Percentiles rank a stretch among this genome's conserved stretches.
Evolutionary conservation across 2,797 vertebrate genomes (phyloP).

Genomic region (Kryptolebias ocellatus): DNA sequence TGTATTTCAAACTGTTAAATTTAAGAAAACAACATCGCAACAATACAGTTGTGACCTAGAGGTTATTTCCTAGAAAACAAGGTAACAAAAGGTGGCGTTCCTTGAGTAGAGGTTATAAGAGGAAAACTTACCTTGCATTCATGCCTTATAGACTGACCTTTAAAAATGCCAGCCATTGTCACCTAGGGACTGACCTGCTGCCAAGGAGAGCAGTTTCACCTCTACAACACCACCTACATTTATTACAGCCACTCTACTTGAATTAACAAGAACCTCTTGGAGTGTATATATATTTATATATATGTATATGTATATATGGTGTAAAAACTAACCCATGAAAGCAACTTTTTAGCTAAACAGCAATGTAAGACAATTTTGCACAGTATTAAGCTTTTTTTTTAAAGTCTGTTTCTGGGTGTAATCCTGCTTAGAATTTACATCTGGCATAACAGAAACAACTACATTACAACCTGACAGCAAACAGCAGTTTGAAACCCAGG

Average conservation of each 20-base stretch:
- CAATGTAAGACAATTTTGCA: constrained; percentile 22
- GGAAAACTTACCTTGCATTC: constrained; percentile 37
- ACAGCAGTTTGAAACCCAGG: constrained; percentile 34
- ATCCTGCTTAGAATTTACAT: constrained; percentile 48
- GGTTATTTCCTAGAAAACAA: constrained; percentile 24
- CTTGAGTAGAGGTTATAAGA: constrained; percentile 30
- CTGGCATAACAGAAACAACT: constrained; percentile 17
- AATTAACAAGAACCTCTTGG: constrained; percentile 14
- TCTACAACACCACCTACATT: constrained; percentile 26
- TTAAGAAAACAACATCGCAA: constrained; percentile 5
- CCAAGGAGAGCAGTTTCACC: constrained; percentile 31
- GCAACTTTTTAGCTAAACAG: constrained; percentile 17
- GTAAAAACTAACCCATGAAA: constrained; percentile 10
- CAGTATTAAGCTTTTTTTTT: constrained; percentile 43
- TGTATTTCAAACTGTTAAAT: constrained; percentile 1
- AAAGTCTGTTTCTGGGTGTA: constrained; percentile 35
- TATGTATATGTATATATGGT: background rate
- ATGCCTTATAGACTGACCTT: constrained; percentile 61
- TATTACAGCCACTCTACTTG: constrained; percentile 7
- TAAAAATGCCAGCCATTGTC: constrained; percentile 73
- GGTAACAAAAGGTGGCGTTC: constrained; percentile 22
- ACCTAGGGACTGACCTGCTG: constrained; percentile 39
- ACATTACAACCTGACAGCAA: constrained; percentile 50
- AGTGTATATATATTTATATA: background rate
- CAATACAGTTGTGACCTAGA: constrained; percentile 3